A percentile compares a stretch with the other conserved stretches of the same genome.
Conservation (phyloP, 2,888 invertebrate genomes). For the Philereme vetulata region DNA sequence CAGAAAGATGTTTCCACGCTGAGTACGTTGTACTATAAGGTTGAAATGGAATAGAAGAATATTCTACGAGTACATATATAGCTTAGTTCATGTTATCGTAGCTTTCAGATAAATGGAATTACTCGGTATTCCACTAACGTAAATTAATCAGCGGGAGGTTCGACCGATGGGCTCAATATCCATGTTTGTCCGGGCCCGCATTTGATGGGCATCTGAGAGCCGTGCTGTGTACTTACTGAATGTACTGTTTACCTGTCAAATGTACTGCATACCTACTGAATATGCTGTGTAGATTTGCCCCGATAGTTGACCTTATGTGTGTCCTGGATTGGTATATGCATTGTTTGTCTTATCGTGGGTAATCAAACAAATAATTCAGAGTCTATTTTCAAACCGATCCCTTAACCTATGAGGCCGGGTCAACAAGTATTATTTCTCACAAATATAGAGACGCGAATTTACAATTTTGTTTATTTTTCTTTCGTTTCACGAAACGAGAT, state of each 20-base stretch:
- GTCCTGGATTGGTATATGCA: conserved; percentile 20
- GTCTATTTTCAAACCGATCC: no score
- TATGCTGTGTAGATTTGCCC: conserved; percentile 10
- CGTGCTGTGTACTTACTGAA: conserved; percentile 3
- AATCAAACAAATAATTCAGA: conserved; percentile 12
- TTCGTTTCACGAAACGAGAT: no score
- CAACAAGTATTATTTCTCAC: no score
- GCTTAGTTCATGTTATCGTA: neutral
- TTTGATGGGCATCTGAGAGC: conserved; percentile 23
- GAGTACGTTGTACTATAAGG: no score
- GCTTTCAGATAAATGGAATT: neutral
- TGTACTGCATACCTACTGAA: neutral
- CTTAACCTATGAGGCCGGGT: no score
- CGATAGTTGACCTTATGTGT: conserved; percentile 22
- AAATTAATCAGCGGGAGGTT: conserved; percentile 8
- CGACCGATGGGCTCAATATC: neutral
- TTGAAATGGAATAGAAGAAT: no score
- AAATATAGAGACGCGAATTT: no score
- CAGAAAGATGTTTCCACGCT: no score
- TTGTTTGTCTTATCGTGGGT: conserved; percentile 22
- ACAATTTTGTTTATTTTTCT: no score
- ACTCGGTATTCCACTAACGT: neutral
- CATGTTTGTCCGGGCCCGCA: conserved; percentile 22
- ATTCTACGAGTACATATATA: no score
- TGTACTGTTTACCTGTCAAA: neutral